Evolutionary conservation across 2,888 invertebrate species (phyloP).

Genomic region (Mayetiola destructor): DNA sequence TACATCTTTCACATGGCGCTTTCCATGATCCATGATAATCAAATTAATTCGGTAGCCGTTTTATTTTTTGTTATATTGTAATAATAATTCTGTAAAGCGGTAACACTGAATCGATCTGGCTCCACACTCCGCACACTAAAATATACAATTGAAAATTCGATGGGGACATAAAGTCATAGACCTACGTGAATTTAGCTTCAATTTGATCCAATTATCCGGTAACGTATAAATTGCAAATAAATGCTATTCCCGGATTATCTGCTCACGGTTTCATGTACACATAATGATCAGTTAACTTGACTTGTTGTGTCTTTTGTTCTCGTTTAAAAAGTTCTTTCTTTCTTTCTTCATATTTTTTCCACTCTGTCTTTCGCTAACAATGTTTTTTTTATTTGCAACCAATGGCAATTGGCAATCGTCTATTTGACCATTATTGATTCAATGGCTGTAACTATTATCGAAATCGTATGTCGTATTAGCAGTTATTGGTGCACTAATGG

Average conservation of each 20-base stretch:
- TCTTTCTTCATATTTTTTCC: neutral
- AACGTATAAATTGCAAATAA: too few relatives aligned
- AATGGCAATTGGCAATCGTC: neutral
- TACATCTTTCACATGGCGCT: constrained; percentile 3
- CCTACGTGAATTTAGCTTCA: constrained; percentile 6
- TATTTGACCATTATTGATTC: neutral
- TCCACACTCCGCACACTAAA: too few relatives aligned
- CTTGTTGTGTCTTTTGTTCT: too few relatives aligned
- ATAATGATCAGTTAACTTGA: too few relatives aligned
- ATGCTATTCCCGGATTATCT: neutral
- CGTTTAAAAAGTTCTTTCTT: neutral
- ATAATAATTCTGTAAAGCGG: constrained; percentile 1
- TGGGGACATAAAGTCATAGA: neutral
- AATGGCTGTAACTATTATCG: neutral
- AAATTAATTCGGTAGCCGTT: constrained; percentile 9
- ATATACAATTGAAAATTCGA: too few relatives aligned
- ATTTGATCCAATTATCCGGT: constrained; percentile 13
- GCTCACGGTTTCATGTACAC: constrained; percentile 8
- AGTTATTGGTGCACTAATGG: neutral
- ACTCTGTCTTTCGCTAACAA: neutral
- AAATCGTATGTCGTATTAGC: constrained; percentile 3
- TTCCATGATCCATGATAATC: neutral
- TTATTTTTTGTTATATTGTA: too few relatives aligned
- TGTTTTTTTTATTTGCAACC: neutral
- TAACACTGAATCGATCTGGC: neutral